Evolutionary conservation across 2,888 invertebrate species (phyloP).

Genomic region (Saturnia pavonia): DNA sequence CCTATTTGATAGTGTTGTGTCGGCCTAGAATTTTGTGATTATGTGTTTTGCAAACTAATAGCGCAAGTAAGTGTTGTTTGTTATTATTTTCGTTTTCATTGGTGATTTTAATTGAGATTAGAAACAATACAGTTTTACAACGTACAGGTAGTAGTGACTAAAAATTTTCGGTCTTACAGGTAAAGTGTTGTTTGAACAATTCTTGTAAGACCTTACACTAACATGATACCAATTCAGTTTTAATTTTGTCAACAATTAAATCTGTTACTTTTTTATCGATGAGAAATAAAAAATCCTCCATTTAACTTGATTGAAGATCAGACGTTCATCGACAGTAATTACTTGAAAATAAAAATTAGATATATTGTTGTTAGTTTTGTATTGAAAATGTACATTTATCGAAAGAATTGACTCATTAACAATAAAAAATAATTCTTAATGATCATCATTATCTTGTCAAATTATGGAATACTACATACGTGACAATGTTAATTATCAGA

Average conservation of each 20-base stretch:
- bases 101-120: neutral
- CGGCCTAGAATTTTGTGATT: constrained; percentile 55
- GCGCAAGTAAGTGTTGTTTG: constrained; percentile 53
- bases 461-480: neutral
- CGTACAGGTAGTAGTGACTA: neutral
- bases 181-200: neutral
- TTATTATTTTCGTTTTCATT: neutral
- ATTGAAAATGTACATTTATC: neutral
- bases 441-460: neutral
- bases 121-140: neutral
- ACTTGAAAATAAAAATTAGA: neutral
- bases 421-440: neutral
- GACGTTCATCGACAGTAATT: neutral
- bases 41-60: constrained; percentile 32
- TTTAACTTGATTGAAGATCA: neutral
- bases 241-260: neutral
- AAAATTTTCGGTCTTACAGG: neutral
- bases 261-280: neutral
- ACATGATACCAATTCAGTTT: neutral
- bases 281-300: neutral
- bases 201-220: neutral
- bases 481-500: neutral
- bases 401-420: neutral
- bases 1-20: constrained; percentile 44
- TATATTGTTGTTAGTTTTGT: neutral